These are phyloP conservation scores for Nowickia ferox DNA, from an alignment of 2,888 invertebrate species.

Conservation along the genomic window DNA sequence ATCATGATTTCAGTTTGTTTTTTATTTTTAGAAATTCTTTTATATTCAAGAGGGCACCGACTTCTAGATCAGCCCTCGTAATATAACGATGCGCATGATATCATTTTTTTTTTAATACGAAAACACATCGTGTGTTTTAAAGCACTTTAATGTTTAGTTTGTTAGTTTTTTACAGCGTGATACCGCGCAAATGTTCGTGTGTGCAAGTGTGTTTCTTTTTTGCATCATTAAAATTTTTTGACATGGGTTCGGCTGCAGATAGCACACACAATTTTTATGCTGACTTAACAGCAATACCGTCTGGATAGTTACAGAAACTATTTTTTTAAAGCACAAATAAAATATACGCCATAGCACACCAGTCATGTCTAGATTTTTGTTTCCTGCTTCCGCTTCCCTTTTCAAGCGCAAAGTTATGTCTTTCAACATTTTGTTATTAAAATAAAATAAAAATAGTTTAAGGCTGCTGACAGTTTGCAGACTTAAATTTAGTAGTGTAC, in stretches of 20 bases:
- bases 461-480: not conserved
- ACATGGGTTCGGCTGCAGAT: not conserved
- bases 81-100: no score
- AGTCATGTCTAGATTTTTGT: conserved; percentile 24
- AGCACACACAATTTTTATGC: conserved; percentile 11
- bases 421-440: not conserved
- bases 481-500: no score
- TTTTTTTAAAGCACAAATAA: not conserved
- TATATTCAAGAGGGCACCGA: no score
- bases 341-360: conserved; percentile 1
- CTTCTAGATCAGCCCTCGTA: no score
- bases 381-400: conserved; percentile 17
- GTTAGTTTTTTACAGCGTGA: not conserved
- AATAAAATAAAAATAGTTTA: not conserved
- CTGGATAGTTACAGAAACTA: conserved; percentile 37
- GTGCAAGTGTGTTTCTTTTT: not conserved
- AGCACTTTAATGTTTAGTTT: conserved; percentile 15
- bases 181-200: not conserved
- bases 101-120: no score
- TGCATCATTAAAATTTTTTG: not conserved
- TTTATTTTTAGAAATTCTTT: no score
- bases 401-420: not conserved
- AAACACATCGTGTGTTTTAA: not conserved
- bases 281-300: conserved; percentile 12
- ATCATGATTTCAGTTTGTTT: no score